Percentiles rank a stretch among this genome's conserved stretches.
Evolutionary conservation across 2,113 vertebrate genomes (phyloP).

Genomic region (Hystrix brachyura): DNA sequence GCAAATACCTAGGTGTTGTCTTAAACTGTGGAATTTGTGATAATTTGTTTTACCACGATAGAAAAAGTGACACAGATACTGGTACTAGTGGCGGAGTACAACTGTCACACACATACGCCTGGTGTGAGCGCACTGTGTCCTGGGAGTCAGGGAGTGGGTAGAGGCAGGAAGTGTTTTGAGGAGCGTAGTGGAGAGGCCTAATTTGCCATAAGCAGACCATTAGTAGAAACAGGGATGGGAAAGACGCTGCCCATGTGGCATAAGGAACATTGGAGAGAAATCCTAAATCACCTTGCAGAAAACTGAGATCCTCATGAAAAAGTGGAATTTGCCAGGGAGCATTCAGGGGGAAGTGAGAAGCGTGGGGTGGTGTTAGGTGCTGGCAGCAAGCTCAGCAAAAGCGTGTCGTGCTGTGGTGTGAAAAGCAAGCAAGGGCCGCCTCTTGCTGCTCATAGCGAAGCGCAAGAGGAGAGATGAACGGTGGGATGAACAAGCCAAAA

Average conservation of each 20-base stretch:
- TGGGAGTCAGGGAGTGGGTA: neutral
- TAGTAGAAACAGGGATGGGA: neutral
- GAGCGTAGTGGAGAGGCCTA: neutral
- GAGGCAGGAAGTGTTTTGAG: neutral
- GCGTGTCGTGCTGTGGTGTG: accelerated
- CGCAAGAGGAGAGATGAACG: neutral
- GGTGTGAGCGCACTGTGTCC: neutral
- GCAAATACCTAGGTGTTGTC: neutral
- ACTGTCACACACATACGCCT: too few relatives aligned
- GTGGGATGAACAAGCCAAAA: neutral
- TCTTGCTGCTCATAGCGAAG: neutral
- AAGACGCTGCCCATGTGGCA: accelerated
- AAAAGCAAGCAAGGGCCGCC: too few relatives aligned
- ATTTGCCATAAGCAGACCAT: neutral
- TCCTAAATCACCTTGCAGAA: neutral
- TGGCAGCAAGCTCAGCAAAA: neutral
- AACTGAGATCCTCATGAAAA: neutral
- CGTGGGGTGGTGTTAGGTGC: accelerated
- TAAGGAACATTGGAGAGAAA: neutral
- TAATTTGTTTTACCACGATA: neutral
- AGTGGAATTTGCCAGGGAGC: neutral
- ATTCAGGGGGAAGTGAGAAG: neutral
- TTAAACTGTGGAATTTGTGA: neutral
- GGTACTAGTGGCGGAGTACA: neutral
- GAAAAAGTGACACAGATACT: neutral